Evolutionary conservation across 1,140 invertebrate genomes (phyloP).

Genomic region (Coboldia fuscipes): DNA sequence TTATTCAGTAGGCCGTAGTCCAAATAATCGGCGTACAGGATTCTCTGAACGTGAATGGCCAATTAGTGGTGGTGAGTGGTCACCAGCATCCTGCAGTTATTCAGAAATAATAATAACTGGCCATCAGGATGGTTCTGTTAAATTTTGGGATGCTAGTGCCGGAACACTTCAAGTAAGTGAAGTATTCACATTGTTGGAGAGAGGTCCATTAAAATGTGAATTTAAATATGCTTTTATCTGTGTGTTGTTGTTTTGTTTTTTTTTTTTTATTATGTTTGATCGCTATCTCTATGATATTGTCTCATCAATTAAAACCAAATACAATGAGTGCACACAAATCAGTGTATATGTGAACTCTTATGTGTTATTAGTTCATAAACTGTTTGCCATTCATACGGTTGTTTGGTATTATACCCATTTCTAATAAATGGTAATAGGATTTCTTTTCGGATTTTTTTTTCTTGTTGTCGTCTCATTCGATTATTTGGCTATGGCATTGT

Average conservation of each 20-base stretch:
- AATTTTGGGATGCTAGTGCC: constrained; percentile 94
- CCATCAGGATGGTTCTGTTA: constrained; percentile 88
- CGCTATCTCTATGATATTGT: too few species aligned
- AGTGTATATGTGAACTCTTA: too few species aligned
- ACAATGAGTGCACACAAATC: too few species aligned
- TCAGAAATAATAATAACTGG: constrained; percentile 93
- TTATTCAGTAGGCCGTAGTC: constrained; percentile 39
- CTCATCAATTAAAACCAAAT: too few species aligned
- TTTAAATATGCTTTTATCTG: not conserved
- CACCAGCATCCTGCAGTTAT: constrained; percentile 79
- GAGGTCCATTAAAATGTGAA: not conserved
- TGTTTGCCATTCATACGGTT: too few species aligned
- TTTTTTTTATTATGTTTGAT: constrained; percentile 2
- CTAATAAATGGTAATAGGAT: too few species aligned
- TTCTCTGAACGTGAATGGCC: constrained; percentile 94
- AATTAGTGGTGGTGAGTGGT: constrained; percentile 87
- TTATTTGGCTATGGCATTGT: too few species aligned
- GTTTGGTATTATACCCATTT: too few species aligned
- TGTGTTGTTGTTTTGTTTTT: not conserved
- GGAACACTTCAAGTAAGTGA: constrained; percentile 50
- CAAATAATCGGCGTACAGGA: constrained; percentile 45
- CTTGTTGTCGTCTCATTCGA: too few species aligned
- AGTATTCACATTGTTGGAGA: not conserved
- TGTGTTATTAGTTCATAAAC: too few species aligned
- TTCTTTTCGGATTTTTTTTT: too few species aligned